Conservation (phyloP, 2,888 invertebrate genomes). For the Resseliella maxima region DNA sequence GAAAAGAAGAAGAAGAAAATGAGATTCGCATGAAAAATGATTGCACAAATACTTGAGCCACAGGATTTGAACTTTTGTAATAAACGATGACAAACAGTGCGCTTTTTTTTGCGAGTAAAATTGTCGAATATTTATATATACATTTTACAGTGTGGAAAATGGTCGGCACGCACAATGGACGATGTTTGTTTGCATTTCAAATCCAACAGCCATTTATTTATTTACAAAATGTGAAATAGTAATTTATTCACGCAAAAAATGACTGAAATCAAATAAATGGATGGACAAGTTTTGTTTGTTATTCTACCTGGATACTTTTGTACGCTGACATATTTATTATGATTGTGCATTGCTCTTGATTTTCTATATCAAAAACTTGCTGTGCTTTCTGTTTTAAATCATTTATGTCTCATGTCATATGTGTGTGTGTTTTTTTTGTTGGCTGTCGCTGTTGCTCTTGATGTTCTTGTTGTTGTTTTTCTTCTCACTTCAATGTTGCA, state of each 20-base stretch:
- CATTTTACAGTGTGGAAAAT: not conserved
- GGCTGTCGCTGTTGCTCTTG: not conserved
- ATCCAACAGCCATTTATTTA: slow-evolving; percentile 1
- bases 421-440: not conserved
- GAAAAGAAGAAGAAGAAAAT: not conserved
- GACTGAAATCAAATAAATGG: not conserved
- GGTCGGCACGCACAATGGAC: not conserved
- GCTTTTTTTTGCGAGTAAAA: not conserved
- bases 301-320: not conserved
- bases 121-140: not conserved
- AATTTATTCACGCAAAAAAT: slow-evolving; percentile 42
- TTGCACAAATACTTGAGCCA: not conserved
- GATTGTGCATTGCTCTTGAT: slow-evolving; percentile 6
- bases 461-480: too few species aligned
- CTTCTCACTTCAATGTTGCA: not conserved
- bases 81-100: not conserved
- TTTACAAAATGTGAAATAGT: not conserved
- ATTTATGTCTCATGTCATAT: slow-evolving; percentile 24
- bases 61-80: not conserved
- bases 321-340: slow-evolving; percentile 38
- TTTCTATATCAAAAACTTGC: not conserved
- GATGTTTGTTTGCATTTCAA: slow-evolving; percentile 31
- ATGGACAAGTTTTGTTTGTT: not conserved
- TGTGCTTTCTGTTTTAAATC: not conserved
- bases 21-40: slow-evolving; percentile 8